Conservation (phyloP, 1,140 invertebrate species). For the Zeugodacus cucurbitae region DNA sequence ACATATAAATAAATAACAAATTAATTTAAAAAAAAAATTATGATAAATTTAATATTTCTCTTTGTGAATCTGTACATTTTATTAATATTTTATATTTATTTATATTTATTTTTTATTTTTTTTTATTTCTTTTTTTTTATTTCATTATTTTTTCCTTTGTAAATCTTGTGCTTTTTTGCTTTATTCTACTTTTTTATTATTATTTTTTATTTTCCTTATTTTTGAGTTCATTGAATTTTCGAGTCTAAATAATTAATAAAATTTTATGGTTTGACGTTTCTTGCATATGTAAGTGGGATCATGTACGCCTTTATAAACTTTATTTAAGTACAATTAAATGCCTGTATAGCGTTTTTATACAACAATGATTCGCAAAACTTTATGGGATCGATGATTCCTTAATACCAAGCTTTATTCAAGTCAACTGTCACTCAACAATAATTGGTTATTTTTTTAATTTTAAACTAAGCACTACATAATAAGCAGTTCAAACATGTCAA, state of each 20-base stretch:
- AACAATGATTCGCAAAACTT: background rate
- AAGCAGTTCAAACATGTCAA: background rate
- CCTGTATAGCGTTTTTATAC: background rate
- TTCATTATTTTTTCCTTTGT: background rate
- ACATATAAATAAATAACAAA: background rate
- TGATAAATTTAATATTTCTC: too few species aligned
- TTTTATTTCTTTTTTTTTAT: background rate
- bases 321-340: background rate
- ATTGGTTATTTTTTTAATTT: background rate
- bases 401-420: background rate
- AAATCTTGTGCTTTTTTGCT: background rate
- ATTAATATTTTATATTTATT: too few species aligned
- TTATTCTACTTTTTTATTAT: background rate
- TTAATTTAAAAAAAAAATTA: background rate
- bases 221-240: background rate
- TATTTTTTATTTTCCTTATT: background rate
- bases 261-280: background rate
- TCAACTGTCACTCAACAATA: background rate
- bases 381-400: background rate
- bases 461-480: background rate
- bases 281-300: background rate
- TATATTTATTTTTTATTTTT: background rate
- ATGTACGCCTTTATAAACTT: background rate
- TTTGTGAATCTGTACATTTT: too few species aligned
- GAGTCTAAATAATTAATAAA: background rate